Evolutionary conservation across 2,113 vertebrate species (phyloP), one percentile per base, ranked within the genome.

Genomic region (Nothoprocta perdicaria): DNA sequence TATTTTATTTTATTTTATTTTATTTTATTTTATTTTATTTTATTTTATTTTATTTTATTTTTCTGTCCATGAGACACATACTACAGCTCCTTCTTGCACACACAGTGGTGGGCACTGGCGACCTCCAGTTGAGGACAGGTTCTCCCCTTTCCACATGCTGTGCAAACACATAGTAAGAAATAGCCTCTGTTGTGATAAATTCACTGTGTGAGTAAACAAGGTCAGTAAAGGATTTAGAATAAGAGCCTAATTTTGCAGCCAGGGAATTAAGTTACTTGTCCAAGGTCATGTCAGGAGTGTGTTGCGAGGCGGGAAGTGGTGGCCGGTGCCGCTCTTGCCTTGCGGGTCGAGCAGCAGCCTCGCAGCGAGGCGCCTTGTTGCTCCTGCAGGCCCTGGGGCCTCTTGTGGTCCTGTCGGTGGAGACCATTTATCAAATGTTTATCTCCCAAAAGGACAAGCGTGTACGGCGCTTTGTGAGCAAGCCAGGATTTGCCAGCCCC

Each of bases 261-360:
- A 2, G 17, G 24, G 82, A 11, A 48, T 78, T 74, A 81, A 73
- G 15, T 75, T 82, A 58, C 27, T 43, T 14, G 2, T 7, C 61
- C 61, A 87, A 88, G 55, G 65, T 85, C 71, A 85, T 22, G 35
- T 1, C 72, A 46, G 41, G 55, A 69, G n/a, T 46, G 35, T 69
- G 4, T 7, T 45, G 46, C 33, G 86, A 80, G 27, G 35, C 0
- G 0, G 58, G 21, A 38, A 58, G 22, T 58, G n/a, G 6, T 19
- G 43, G 10, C 14, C 65, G 43, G 9, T 72, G 19, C 84, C 2
- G 3, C 48, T 38, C 7, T 33, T 62, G 9, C 43, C 24, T 52
- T 31, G 24, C 19, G 18, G 19, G 26, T 35, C 21, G 23, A 21
- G 22, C 21, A 71, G 9, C 5, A 13, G 14, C 10, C 69, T 46